Evolutionary conservation across 2,888 invertebrate species (phyloP).

Genomic region (Synanthedon tipuliformis): DNA sequence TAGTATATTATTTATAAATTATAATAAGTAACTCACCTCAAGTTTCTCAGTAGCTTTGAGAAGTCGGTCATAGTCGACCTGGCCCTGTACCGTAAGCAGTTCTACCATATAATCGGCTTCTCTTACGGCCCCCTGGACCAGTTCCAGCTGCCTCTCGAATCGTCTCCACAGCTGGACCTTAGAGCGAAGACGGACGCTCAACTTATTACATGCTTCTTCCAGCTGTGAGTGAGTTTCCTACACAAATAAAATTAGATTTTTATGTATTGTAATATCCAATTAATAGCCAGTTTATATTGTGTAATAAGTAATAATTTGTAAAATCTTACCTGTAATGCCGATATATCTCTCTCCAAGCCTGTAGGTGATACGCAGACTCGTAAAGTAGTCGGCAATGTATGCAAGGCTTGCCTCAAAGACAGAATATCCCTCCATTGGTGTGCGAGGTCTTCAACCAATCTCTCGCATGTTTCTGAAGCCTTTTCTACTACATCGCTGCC

Average conservation of each 20-base stretch:
- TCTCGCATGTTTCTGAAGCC: slow-evolving; percentile 79
- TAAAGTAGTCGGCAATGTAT: slow-evolving; percentile 80
- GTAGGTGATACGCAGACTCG: slow-evolving; percentile 83
- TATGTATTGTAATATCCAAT: not conserved
- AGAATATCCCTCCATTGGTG: slow-evolving; percentile 84
- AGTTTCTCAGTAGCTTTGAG: slow-evolving; percentile 86
- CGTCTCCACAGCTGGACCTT: slow-evolving; percentile 80
- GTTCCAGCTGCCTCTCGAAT: slow-evolving; percentile 81
- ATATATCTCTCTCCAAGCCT: slow-evolving; percentile 81
- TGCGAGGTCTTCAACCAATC: slow-evolving; percentile 76
- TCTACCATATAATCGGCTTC: slow-evolving; percentile 92
- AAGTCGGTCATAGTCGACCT: slow-evolving; percentile 85
- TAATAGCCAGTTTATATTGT: not conserved
- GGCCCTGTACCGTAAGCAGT: slow-evolving; percentile 83
- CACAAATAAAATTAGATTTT: not conserved
- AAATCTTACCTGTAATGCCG: slow-evolving; percentile 57
- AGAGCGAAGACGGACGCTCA: slow-evolving; percentile 74
- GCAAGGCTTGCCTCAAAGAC: slow-evolving; percentile 78
- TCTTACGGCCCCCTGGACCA: slow-evolving; percentile 84
- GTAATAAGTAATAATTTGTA: not conserved
- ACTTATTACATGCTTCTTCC: slow-evolving; percentile 77
- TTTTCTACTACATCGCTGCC: slow-evolving; percentile 83
- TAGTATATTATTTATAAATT: not conserved
- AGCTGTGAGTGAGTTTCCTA: slow-evolving; percentile 81
- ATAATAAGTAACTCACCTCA: slow-evolving; percentile 72